Conservation (phyloP, 2,888 invertebrate species). For the Alloplasta piceator region DNA sequence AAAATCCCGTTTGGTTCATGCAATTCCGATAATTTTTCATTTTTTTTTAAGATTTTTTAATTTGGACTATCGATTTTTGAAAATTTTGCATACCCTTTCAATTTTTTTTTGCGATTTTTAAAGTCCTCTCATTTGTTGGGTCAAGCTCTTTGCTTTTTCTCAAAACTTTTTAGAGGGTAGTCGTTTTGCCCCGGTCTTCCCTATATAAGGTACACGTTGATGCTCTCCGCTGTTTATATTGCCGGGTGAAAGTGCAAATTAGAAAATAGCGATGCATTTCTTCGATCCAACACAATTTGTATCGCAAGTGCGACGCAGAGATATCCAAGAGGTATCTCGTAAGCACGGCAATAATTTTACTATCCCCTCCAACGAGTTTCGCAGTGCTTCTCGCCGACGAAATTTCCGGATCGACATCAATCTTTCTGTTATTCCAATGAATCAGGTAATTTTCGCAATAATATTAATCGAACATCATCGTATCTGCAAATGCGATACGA, state of each 20-base stretch:
- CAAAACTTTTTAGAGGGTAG: no score
- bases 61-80: no score
- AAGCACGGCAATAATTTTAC: conserved; percentile 47
- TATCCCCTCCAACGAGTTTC: conserved; percentile 18
- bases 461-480: conserved; percentile 32
- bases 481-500: no score
- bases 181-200: no score
- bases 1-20: no score
- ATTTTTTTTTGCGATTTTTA: no score
- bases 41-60: no score
- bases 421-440: conserved; percentile 15
- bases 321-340: conserved; percentile 13
- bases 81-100: no score
- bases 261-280: conserved; percentile 68
- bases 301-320: conserved; percentile 63
- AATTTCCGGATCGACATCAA: conserved; percentile 26
- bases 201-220: no score
- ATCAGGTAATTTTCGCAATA: conserved; percentile 18
- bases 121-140: no score
- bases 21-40: no score
- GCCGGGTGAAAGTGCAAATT: conserved; percentile 69
- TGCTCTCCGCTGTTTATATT: not conserved
- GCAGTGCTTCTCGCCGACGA: conserved; percentile 14
- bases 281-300: conserved; percentile 67
- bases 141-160: no score